These are phyloP conservation scores for Stichodactyla helianthus DNA, from an alignment of 64 coral and sea anemone species.

Conservation along the genomic window DNA sequence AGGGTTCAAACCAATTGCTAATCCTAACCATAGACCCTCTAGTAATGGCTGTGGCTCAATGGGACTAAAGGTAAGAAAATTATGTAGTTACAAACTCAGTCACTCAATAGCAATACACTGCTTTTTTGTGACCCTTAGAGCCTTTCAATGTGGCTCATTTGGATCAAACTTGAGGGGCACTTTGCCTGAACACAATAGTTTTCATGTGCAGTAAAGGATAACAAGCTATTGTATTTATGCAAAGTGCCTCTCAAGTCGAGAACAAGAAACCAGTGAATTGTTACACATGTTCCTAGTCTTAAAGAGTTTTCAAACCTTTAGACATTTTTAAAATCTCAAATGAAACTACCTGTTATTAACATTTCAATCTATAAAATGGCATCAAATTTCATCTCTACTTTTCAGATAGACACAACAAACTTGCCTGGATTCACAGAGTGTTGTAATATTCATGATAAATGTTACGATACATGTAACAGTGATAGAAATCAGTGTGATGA, in stretches of 20 bases:
- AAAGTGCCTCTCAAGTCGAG: no score
- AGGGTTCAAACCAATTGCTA: slow-evolving; percentile 76
- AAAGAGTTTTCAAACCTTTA: no score
- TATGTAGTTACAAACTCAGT: not conserved
- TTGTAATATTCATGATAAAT: slow-evolving; percentile 77
- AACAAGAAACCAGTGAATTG: not conserved
- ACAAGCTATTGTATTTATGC: no score
- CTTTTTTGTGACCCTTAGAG: not conserved
- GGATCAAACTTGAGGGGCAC: no score
- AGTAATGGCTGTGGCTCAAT: slow-evolving; percentile 96
- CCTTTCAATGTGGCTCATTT: no score
- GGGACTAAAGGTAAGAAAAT: slow-evolving; percentile 80
- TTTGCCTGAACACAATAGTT: no score
- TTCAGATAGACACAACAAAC: slow-evolving; percentile 80
- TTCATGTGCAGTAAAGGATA: no score
- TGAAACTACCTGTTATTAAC: no score
- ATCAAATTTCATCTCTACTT: not conserved
- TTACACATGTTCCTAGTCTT: no score
- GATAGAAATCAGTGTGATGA: slow-evolving; percentile 78
- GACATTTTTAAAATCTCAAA: no score
- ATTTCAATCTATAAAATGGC: not conserved
- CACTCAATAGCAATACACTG: not conserved
- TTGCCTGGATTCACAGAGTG: slow-evolving; percentile 78
- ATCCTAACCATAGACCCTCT: slow-evolving; percentile 70
- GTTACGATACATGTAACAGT: slow-evolving; percentile 89